Conservation (phyloP, 2,888 invertebrate genomes). For the Platerodrilus igneus region DNA sequence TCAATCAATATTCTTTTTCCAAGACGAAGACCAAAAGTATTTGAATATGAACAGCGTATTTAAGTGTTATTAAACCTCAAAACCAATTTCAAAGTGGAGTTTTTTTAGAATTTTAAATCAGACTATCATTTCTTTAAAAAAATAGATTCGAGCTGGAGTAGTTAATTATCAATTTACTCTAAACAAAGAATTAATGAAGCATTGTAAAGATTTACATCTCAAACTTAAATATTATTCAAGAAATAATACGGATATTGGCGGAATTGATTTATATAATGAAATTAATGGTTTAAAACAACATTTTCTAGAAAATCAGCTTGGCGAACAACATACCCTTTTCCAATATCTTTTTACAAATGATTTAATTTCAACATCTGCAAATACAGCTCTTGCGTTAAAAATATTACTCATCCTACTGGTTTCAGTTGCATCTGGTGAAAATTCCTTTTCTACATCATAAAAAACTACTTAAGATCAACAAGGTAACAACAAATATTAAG, state of each 20-base stretch:
- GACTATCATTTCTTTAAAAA: conserved; percentile 16
- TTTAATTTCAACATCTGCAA: too few species aligned
- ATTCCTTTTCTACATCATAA: too few species aligned
- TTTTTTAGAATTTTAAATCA: conserved; percentile 21
- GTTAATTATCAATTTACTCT: conserved; percentile 11
- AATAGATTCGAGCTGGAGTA: conserved; percentile 17
- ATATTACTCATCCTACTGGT: too few species aligned
- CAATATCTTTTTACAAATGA: too few species aligned
- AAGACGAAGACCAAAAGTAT: conserved; percentile 21
- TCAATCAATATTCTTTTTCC: conserved; percentile 18
- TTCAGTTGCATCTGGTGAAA: too few species aligned
- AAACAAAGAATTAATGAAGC: too few species aligned
- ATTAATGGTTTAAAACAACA: too few species aligned
- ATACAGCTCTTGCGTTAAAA: too few species aligned
- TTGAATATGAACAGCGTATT: conserved; percentile 24
- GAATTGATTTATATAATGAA: conserved; percentile 22
- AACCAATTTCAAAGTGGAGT: conserved; percentile 21
- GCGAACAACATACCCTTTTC: conserved; percentile 18
- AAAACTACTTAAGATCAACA: too few species aligned
- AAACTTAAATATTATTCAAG: conserved; percentile 16
- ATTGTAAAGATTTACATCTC: conserved; percentile 17
- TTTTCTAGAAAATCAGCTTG: conserved; percentile 16
- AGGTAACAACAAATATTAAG: too few species aligned
- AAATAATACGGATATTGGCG: conserved; percentile 18
- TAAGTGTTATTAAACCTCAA: conserved; percentile 25